Evolutionary conservation across 2,113 vertebrate genomes (phyloP).

Genomic region (Mungos mungo): DNA sequence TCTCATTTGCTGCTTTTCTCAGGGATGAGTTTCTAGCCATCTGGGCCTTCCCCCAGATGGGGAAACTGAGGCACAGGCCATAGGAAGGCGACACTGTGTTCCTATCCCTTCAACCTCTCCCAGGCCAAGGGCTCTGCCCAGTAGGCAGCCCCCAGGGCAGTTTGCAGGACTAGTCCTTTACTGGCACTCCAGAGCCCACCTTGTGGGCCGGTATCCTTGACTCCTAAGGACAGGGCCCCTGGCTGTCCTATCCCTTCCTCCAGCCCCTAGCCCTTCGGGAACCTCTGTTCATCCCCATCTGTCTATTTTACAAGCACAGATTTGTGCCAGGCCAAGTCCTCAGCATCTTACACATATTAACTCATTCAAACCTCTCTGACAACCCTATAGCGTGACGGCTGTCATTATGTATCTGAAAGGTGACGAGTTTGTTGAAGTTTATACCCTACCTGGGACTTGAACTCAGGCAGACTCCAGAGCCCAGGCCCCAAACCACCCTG

Average conservation of each 20-base stretch:
- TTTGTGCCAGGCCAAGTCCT: neutral
- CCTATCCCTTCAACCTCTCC: neutral
- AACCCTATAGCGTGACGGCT: rapidly evolving
- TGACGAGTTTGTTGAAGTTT: neutral
- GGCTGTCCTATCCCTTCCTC: neutral
- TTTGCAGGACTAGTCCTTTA: no score
- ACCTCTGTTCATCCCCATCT: neutral
- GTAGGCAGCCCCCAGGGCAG: neutral
- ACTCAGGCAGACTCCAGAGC: neutral
- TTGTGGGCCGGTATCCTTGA: neutral
- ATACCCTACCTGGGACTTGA: neutral
- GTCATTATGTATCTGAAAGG: rapidly evolving
- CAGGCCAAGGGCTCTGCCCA: neutral
- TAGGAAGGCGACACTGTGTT: rapidly evolving
- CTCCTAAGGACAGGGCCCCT: neutral
- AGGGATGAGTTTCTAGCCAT: neutral
- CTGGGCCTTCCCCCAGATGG: neutral
- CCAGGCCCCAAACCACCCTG: rapidly evolving
- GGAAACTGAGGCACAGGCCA: neutral
- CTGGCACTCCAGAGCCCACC: neutral
- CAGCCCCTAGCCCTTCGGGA: neutral
- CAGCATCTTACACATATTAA: neutral
- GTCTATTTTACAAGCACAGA: neutral
- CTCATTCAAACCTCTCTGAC: neutral
- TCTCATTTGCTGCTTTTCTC: neutral